Percentiles rank a stretch among this genome's conserved stretches.
Conservation (phyloP, 2,113 vertebrate species). For the Sialia sialis region DNA sequence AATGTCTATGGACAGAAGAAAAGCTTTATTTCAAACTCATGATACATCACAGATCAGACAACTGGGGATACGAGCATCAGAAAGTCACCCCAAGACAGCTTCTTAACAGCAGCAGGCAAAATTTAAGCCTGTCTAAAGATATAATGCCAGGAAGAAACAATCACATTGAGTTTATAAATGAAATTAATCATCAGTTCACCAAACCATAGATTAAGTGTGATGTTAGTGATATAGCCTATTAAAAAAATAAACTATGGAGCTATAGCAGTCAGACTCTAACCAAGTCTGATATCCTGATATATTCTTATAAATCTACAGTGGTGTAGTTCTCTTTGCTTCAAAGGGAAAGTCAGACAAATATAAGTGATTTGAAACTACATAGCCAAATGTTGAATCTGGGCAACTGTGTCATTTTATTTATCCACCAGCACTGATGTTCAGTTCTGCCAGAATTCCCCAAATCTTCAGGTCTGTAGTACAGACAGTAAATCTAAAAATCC, state of each 20-base stretch:
- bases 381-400: not conserved
- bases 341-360: not conserved
- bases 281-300: not conserved
- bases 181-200: not conserved
- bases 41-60: not conserved
- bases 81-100: not conserved
- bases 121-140: not conserved
- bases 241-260: not conserved
- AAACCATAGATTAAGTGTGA: not conserved
- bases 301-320: not conserved
- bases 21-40: not conserved
- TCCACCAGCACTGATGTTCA: not conserved
- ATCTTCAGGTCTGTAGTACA: not conserved
- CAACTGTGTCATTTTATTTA: not conserved
- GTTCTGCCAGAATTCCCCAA: not conserved
- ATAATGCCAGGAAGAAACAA: not conserved
- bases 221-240: not conserved
- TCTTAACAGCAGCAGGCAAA: not conserved
- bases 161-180: not conserved
- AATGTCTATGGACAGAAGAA: not conserved
- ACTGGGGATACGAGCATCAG: no score
- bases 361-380: not conserved
- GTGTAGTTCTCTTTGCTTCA: not conserved
- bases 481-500: not conserved
- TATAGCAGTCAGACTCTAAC: not conserved